These are phyloP conservation scores for Papilio polytes DNA, from an alignment of 1,140 invertebrate genomes.

Conservation along the genomic window DNA sequence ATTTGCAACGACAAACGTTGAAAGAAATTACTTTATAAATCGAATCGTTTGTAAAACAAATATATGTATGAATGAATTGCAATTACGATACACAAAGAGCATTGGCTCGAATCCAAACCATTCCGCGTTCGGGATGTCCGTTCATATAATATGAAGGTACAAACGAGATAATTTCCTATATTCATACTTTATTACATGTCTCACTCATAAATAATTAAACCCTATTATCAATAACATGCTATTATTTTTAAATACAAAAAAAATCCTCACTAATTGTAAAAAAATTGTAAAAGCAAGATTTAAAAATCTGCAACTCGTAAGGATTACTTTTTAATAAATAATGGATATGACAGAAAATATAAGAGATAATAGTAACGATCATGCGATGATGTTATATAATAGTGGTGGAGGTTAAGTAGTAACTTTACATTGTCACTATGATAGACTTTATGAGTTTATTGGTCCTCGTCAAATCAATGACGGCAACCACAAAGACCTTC, in stretches of 20 bases:
- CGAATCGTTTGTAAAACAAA: background rate
- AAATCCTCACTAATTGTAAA: too few species aligned
- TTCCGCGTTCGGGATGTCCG: background rate
- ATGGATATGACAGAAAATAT: too few species aligned
- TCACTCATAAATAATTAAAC: background rate
- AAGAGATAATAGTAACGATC: background rate
- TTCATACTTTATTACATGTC: background rate
- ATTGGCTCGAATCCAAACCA: slow-evolving; percentile 12
- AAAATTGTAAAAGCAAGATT: too few species aligned
- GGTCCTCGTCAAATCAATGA: slow-evolving; percentile 5
- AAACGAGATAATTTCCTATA: background rate
- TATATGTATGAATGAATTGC: background rate
- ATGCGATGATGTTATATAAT: background rate
- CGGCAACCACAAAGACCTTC: slow-evolving; percentile 26
- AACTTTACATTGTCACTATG: slow-evolving; percentile 7
- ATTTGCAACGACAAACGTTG: background rate
- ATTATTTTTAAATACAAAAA: too few species aligned
- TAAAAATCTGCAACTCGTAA: too few species aligned
- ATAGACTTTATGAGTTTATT: slow-evolving; percentile 19
- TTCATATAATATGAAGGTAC: background rate
- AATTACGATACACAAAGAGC: slow-evolving; percentile 1
- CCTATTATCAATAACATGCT: background rate
- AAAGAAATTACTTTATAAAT: background rate
- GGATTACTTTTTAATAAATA: too few species aligned
- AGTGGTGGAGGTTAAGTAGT: slow-evolving; percentile 3